A percentile compares a stretch with the other conserved stretches of the same genome.
Evolutionary conservation across 2,888 invertebrate species (phyloP).

Genomic region (Zootermopsis nevadensis): DNA sequence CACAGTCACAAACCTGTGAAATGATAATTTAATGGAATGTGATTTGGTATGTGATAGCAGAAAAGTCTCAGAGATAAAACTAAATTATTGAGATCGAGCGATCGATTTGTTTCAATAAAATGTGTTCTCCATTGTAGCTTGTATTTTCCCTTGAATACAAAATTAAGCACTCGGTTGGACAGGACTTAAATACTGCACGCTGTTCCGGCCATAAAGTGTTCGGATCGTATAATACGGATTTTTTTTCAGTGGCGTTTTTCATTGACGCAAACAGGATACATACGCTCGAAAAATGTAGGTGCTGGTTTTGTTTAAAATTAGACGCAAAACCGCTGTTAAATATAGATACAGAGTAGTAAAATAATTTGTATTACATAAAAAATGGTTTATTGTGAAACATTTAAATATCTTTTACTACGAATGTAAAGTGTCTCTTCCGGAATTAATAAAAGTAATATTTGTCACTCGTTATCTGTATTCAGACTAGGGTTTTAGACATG

Average conservation of each 20-base stretch:
- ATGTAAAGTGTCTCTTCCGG: too few species aligned
- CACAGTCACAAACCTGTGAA: too few species aligned
- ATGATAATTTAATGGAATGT: too few species aligned
- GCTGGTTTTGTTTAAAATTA: background rate
- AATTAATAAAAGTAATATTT: too few species aligned
- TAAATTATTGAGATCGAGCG: background rate
- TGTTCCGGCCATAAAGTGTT: background rate
- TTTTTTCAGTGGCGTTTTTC: background rate
- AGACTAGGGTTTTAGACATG: too few species aligned
- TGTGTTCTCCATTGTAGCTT: conserved; percentile 6
- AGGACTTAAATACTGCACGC: background rate
- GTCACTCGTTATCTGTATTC: too few species aligned
- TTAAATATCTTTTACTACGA: too few species aligned
- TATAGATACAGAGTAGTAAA: background rate
- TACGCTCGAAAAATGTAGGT: background rate
- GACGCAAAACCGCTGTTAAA: background rate
- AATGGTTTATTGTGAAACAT: too few species aligned
- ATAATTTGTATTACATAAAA: too few species aligned
- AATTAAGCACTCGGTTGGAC: background rate
- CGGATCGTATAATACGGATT: background rate
- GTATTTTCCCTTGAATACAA: background rate
- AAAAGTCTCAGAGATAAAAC: background rate
- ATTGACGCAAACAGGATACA: background rate
- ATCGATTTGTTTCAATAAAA: conserved; percentile 12
- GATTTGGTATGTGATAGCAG: background rate